phyloP scores from a whole-genome alignment of 92 coral and sea anemone genomes.

The Scolanthus callimorphus region DNA sequence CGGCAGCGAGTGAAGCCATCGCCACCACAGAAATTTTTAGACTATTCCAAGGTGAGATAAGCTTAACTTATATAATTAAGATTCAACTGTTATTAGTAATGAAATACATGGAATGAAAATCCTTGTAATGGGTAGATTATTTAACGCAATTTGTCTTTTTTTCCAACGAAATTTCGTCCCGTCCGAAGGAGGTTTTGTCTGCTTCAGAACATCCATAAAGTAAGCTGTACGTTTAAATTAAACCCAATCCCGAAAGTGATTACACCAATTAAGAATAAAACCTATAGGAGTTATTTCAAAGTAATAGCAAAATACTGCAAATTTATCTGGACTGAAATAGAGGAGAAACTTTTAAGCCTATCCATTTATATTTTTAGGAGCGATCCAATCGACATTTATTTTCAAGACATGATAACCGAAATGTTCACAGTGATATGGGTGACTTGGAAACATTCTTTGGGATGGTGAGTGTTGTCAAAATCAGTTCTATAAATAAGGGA shows the following conservation, averaged over 20 bases:
- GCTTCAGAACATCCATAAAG: too few relatives aligned
- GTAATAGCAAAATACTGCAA: too few relatives aligned
- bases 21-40: slow-evolving; percentile 88
- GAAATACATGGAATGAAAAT: background rate
- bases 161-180: too few relatives aligned
- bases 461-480: slow-evolving; percentile 58
- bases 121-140: background rate
- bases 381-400: slow-evolving; percentile 85
- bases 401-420: slow-evolving; percentile 95
- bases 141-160: too few relatives aligned
- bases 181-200: too few relatives aligned
- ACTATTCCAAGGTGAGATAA: slow-evolving; percentile 57
- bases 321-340: too few relatives aligned
- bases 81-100: too few relatives aligned
- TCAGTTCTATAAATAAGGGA: background rate
- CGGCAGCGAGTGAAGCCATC: slow-evolving; percentile 93
- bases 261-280: too few relatives aligned
- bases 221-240: too few relatives aligned
- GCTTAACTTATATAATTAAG: too few relatives aligned
- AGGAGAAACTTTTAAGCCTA: background rate
- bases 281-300: too few relatives aligned
- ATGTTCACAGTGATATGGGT: slow-evolving; percentile 84
- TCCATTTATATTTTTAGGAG: slow-evolving; percentile 41
- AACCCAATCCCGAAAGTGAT: background rate
- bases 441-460: slow-evolving; percentile 88